Percentiles rank a stretch among this genome's conserved stretches.
Evolutionary conservation across 2,888 invertebrate genomes (phyloP).

Genomic region (Philopedon plagiatum): DNA sequence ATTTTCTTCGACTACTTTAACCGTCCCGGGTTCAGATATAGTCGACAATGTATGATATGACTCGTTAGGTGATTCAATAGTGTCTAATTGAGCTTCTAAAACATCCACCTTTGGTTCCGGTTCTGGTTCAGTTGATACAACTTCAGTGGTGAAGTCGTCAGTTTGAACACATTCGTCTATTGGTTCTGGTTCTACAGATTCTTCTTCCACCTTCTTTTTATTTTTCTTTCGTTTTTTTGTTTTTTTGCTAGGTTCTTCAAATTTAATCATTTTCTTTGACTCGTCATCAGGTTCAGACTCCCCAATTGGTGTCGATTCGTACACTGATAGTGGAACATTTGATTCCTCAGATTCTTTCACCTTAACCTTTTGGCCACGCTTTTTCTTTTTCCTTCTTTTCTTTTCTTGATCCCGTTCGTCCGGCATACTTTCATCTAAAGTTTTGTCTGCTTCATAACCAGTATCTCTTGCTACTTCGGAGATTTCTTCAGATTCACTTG

Average conservation of each 20-base stretch:
- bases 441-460: constrained; percentile 83
- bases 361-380: constrained; percentile 69
- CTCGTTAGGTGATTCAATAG: constrained; percentile 72
- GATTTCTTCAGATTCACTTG: constrained; percentile 64
- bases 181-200: constrained; percentile 22
- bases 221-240: constrained; percentile 64
- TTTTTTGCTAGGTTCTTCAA: constrained; percentile 62
- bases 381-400: constrained; percentile 67
- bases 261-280: constrained; percentile 51
- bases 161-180: constrained; percentile 19
- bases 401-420: constrained; percentile 66
- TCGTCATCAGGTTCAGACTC: constrained; percentile 64
- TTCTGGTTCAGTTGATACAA: constrained; percentile 53
- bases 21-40: constrained; percentile 73
- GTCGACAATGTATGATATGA: constrained; percentile 75
- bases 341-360: constrained; percentile 70
- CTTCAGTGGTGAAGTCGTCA: constrained; percentile 16
- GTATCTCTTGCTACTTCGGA: constrained; percentile 71
- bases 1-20: constrained; percentile 79
- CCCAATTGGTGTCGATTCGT: constrained; percentile 67
- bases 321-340: constrained; percentile 69
- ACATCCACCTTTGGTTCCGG: constrained; percentile 64
- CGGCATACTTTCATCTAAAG: constrained; percentile 74
- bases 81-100: constrained; percentile 70
- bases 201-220: constrained; percentile 61